phyloP scores from a whole-genome alignment of 2,797 vertebrate species.

The Pseudochirops corinnae region DNA sequence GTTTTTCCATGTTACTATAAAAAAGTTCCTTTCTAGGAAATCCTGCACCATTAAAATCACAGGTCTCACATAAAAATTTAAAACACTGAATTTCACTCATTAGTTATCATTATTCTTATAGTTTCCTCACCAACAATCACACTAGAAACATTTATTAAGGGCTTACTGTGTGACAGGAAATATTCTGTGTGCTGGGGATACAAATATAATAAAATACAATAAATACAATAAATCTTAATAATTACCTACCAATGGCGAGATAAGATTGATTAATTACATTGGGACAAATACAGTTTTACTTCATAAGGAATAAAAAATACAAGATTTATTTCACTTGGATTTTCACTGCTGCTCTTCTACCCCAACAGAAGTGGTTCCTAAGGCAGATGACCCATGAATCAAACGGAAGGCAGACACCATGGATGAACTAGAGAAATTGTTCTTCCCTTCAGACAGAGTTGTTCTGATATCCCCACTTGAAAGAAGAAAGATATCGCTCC shows the following conservation, averaged over 20 bases:
- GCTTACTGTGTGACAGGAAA: background rate
- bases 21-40: background rate
- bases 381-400: background rate
- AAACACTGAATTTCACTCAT: background rate
- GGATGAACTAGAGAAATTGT: background rate
- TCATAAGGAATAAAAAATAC: constrained; percentile 25
- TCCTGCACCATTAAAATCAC: background rate
- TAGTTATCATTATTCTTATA: background rate
- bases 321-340: background rate
- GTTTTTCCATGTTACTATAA: background rate
- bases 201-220: background rate
- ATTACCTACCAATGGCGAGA: background rate
- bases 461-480: background rate
- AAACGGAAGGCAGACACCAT: background rate
- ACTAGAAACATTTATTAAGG: background rate
- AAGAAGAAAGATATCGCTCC: background rate
- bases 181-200: background rate
- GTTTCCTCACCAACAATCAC: background rate
- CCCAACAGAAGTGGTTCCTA: background rate
- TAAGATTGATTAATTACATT: background rate
- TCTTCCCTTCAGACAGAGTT: background rate
- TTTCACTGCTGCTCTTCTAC: background rate
- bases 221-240: background rate
- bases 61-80: background rate
- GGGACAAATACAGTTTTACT: background rate